Percentiles rank a stretch among this genome's conserved stretches.
These are phyloP conservation scores for Hiodon alosoides DNA, from an alignment of 2,113 vertebrate genomes.

Conservation along the genomic window DNA sequence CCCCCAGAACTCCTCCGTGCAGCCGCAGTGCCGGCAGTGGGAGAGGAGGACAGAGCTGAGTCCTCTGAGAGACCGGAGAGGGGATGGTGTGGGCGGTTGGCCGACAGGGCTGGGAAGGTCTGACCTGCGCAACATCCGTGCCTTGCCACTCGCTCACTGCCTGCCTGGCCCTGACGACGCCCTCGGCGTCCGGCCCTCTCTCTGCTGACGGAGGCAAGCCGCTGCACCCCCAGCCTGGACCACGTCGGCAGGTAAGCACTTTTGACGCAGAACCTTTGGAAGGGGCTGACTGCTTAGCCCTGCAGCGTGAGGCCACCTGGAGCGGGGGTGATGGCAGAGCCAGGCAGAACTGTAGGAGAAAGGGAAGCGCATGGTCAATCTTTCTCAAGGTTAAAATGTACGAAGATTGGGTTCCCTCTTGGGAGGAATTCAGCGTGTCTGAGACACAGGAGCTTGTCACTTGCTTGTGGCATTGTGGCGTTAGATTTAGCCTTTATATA, in stretches of 20 bases:
- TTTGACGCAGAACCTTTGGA: no score
- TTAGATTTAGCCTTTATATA: no score
- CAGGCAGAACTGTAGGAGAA: no score
- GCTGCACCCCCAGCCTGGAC: constrained; percentile 86
- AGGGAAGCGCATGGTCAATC: no score
- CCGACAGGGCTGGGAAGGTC: constrained; percentile 11
- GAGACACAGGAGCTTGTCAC: no score
- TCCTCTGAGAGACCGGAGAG: background rate
- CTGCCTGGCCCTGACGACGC: constrained; percentile 21
- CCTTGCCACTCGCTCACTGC: background rate
- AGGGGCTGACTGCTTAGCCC: background rate
- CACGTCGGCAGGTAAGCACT: constrained; percentile 87
- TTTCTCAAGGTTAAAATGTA: no score
- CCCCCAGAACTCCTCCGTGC: background rate
- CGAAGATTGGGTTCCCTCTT: no score
- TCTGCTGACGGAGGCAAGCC: constrained; percentile 81
- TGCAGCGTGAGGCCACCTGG: background rate
- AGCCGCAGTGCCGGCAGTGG: background rate
- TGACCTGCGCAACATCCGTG: background rate
- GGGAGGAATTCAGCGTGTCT: no score
- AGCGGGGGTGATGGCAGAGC: no score
- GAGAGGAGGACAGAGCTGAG: background rate
- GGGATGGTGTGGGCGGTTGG: constrained; percentile 10
- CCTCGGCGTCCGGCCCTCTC: constrained; percentile 51
- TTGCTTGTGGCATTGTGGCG: no score